Conservation (phyloP, 2,888 invertebrate genomes). For the Encarsia formosa region DNA sequence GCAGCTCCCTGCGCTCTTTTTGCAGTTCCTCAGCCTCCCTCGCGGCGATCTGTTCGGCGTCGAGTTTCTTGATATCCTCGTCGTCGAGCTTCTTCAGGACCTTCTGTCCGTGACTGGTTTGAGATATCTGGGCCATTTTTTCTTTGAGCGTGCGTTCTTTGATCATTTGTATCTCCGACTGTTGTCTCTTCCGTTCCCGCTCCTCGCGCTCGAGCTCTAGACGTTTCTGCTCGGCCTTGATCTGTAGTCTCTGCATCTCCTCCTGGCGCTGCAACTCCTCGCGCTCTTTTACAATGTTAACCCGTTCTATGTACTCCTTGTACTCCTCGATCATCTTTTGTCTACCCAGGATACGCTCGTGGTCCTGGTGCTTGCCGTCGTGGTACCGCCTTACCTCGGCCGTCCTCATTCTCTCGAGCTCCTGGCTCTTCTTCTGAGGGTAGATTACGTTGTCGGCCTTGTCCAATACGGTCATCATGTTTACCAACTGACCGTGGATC, state of each 20-base stretch:
- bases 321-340: constrained; percentile 96
- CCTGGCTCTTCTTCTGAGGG: constrained; percentile 71
- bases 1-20: constrained; percentile 90
- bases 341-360: constrained; percentile 83
- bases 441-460: constrained; percentile 75
- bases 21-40: constrained; percentile 89
- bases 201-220: constrained; percentile 85
- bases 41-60: constrained; percentile 91
- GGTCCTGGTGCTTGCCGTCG: constrained; percentile 80
- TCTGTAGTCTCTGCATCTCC: constrained; percentile 73
- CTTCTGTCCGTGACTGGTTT: constrained; percentile 88
- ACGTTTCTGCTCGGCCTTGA: constrained; percentile 82
- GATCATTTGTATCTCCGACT: constrained; percentile 84
- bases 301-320: constrained; percentile 89
- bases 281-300: constrained; percentile 71
- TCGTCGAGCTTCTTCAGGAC: constrained; percentile 82
- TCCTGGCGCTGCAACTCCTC: constrained; percentile 69
- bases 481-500: constrained; percentile 86
- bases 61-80: constrained; percentile 86
- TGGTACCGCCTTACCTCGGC: constrained; percentile 78
- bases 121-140: constrained; percentile 87
- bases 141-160: constrained; percentile 83
- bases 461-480: constrained; percentile 81
- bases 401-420: constrained; percentile 68
- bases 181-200: constrained; percentile 78